Evolutionary conservation across 2,113 vertebrate species (phyloP), one percentile per base, ranked within the genome.

Genomic region (Mormyrus iriodes): DNA sequence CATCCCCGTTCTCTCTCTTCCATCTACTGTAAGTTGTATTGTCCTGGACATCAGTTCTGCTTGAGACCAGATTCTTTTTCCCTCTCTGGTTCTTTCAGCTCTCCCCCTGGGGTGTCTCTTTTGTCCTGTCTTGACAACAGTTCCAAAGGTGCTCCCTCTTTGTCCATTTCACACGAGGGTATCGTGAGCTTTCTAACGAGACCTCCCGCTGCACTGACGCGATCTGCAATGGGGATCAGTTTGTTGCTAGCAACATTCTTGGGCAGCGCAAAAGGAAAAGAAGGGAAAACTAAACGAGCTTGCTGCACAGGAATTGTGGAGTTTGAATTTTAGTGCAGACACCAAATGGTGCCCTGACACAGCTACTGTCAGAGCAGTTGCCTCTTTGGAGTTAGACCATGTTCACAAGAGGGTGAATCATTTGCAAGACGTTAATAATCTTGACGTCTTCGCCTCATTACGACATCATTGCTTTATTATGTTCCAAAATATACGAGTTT

Each of bases 191-290:
- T 55, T 31, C 83, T 91, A 89, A 92, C 90, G 86, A 90, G 88
- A 86, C 88, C 69, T 61, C 88, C 51, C 13, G 48, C 31, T 31
- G 65, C 58, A 51, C 31, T 88, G 69, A 79, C 52, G 35, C 89
- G 87, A 92, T 84, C 89, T 89, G 91, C 76, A 35, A 88, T 17
- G 79, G 88, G 48, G 39, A 89, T 46, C 73, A 51, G 17, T 24
- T 84, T n/a, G 87, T 91, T 86, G 88, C 76, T 90, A 91, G 89
- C 87, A 87, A 61, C 12, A 39, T 88, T 88, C 48, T 52, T 61
- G 35, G 44, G n/a, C 86, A 65, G 52, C n/a, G n/a, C 42, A 84
- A 9, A 2, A 69, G 31, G 13, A 1, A 69, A 12, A 65, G 1
- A 2, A 55, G 19, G 4, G 8, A 48, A 46, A 46, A 46, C 4